Evolutionary conservation across 2,888 invertebrate genomes (phyloP).

Genomic region (Trachelus troglodyta): DNA sequence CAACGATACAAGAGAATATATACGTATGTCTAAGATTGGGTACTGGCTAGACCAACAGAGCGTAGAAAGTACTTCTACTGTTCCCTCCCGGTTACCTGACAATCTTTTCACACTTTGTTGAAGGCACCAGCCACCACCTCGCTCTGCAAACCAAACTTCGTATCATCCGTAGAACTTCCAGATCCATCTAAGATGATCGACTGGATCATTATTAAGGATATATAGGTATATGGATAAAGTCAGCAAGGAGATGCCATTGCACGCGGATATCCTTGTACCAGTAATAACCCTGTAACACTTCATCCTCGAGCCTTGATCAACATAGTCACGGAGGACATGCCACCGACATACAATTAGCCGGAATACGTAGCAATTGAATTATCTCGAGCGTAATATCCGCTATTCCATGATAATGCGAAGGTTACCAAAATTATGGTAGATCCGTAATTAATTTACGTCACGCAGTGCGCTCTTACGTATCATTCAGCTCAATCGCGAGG

Average conservation of each 20-base stretch:
- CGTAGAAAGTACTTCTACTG: constrained; percentile 41
- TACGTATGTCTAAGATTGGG: constrained; percentile 10
- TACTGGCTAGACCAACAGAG: constrained; percentile 22
- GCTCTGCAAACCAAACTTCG: neutral
- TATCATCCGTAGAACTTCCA: neutral
- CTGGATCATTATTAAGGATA: neutral
- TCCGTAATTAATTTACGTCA: neutral
- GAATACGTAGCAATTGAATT: neutral
- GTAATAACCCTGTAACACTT: constrained; percentile 35
- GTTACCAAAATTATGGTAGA: neutral
- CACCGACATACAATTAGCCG: neutral
- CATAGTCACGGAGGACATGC: constrained; percentile 19
- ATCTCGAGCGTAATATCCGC: neutral
- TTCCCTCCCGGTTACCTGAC: constrained; percentile 35
- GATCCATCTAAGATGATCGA: neutral
- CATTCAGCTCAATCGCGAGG: neutral
- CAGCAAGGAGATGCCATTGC: constrained; percentile 28
- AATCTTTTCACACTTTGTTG: constrained; percentile 23
- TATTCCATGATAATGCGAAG: neutral
- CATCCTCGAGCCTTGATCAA: constrained; percentile 22
- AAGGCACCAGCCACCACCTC: neutral
- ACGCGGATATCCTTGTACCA: constrained; percentile 30
- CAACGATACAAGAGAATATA: constrained; percentile 2
- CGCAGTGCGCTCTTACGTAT: neutral
- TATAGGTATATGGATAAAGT: neutral